Conservation (phyloP, 1,140 invertebrate genomes). For the Drosophila ananassae region DNA sequence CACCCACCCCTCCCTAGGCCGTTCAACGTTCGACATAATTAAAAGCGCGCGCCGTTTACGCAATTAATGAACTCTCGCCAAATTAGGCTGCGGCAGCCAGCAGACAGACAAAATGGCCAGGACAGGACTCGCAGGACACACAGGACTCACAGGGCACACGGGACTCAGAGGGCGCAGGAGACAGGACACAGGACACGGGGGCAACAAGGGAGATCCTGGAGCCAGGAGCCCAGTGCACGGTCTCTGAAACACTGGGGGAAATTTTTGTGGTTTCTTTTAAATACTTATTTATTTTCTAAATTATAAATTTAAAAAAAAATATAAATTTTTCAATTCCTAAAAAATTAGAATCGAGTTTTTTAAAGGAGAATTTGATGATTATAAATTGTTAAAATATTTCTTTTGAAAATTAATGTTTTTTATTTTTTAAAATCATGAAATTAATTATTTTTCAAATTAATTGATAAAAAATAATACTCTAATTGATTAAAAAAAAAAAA, state of each 20-base stretch:
- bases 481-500: no score
- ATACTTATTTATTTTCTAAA: neutral
- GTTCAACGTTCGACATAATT: conserved; percentile 76
- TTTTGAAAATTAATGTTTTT: no score
- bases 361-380: no score
- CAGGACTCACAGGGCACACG: neutral
- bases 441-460: no score
- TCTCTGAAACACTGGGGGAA: neutral
- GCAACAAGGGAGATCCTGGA: conserved; percentile 3
- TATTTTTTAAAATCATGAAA: no score
- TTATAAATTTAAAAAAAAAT: neutral
- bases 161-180: neutral
- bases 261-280: neutral
- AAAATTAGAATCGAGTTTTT: no score
- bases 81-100: conserved; percentile 77
- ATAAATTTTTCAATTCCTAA: neutral
- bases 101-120: conserved; percentile 75
- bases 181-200: neutral
- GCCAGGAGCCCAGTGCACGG: conserved; percentile 6
- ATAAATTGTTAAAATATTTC: no score
- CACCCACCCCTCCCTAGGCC: neutral
- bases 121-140: conserved; percentile 14
- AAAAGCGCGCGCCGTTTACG: conserved; percentile 81
- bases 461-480: no score
- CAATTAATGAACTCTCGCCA: conserved; percentile 83